Base-by-base conservation (phyloP, 2,113 vertebrate genomes). In the Tragelaphus imberbis region DNA sequence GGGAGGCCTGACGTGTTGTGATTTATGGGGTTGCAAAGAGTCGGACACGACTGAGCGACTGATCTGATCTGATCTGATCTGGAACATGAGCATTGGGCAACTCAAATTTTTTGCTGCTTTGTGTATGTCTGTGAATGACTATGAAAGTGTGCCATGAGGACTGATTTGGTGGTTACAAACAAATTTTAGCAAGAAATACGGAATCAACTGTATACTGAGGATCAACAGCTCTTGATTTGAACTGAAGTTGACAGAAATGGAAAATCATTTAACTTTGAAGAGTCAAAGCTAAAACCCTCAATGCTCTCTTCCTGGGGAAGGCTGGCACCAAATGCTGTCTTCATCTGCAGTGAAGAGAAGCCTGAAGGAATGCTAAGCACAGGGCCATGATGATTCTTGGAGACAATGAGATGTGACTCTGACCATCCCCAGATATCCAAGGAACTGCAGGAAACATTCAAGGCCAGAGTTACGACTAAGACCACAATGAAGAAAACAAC, bases 191-290 rank as follows among this genome's bases (percentile, higher is more conserved):
- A 88, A 40, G 71, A 97, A 82, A 93, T 27, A 81, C 0, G 2
- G 44, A 86, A 84, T 47, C 33, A 87, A 49, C 27, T 75, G 17
- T 27, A 84, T 61, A 80, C 28, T 53, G 56, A 84, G 23, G 14
- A 25, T 36, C 84, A 68, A 87, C 1, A 59, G 30, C 25, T 25
- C 16, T 21, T 47, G 17, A 63, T n/a, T 40, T 93, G 28, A 88
- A 77, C 58, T 80, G 56, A 86, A 40, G 51, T 49, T 88, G 44
- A 77, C 40, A 55, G 82, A 90, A 91, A 84, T 30, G 28, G 49
- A 95, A 97, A 97, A 61, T 40, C 49, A 47, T 71, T 95, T 27
- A 92, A 95, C 23, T 81, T 53, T 49, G 51, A 91, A 97, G 91
- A 81, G 51, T 75, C 36, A 23, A 61, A 90, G 88, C 49, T 65